Base-by-base conservation (phyloP, 2,888 invertebrate species). In the Malacosoma neustria region DNA sequence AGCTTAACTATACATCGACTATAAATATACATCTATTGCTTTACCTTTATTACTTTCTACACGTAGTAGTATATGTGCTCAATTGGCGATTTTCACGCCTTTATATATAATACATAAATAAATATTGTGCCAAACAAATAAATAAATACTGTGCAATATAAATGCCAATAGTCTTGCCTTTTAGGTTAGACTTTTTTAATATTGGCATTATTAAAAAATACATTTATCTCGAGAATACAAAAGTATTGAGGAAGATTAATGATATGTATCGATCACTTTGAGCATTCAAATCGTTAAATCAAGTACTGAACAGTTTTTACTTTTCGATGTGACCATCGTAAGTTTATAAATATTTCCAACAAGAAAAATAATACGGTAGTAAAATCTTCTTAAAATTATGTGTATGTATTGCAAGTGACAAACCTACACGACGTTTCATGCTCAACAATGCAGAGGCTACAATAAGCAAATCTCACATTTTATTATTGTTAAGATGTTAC, bases 361-460 rank as follows among this genome's bases (percentile, higher is more conserved):
- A 35, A 40, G 36, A 38, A 40, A 31, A 44, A 45, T 39, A 36
- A 22, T 9, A 22, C 39, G 39, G 45, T 53, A 54, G 61, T 61
- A 66, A 65, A 64, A 49, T 53, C 54, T 49, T 65, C 57, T 57
- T 56, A 66, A 66, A 66, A 66, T 65, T n/a, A n/a, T n/a, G n/a
- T n/a, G n/a, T n/a, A n/a, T n/a, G n/a, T n/a, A n/a, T n/a, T n/a
- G n/a, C n/a, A n/a, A n/a, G n/a, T n/a, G n/a, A n/a, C n/a, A n/a
- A n/a, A n/a, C n/a, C n/a, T 22, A 22, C 22, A 22, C 6, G 3
- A 4, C 5, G 22, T 22, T 3, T 22, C 22, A 7, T 22, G 22
- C 22, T 3, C n/a, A 22, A 22, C 22, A 22, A 7, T 22, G 22
- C 22, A n/a, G n/a, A n/a, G n/a, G n/a, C n/a, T n/a, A n/a, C n/a